phyloP scores from a whole-genome alignment of 2,113 vertebrate genomes.

The Cettia cetti region DNA sequence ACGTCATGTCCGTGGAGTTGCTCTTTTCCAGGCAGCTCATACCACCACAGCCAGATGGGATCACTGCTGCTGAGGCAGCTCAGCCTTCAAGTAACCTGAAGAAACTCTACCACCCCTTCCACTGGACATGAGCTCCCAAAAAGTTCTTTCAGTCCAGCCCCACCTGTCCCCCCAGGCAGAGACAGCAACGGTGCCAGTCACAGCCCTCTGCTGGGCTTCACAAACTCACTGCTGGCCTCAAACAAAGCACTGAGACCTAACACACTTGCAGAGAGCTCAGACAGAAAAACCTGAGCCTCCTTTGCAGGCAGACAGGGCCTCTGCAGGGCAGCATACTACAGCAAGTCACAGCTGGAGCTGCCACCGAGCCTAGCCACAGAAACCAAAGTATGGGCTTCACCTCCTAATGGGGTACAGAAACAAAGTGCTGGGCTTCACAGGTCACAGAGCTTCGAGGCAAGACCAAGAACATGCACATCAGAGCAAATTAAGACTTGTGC shows the following conservation, averaged over 20 bases:
- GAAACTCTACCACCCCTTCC: not conserved
- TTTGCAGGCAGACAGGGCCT: not conserved
- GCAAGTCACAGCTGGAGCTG: not conserved
- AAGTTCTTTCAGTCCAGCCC: not conserved
- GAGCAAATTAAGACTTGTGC: not conserved
- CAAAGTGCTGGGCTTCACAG: not conserved
- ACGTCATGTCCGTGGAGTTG: not conserved
- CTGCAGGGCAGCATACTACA: not conserved
- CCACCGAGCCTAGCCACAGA: not conserved
- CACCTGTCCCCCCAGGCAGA: not conserved
- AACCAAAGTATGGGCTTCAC: not conserved
- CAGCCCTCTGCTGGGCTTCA: not conserved
- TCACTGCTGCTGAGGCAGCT: not conserved
- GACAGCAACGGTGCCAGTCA: fast-evolving
- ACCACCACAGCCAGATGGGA: not conserved
- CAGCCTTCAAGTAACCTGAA: not conserved
- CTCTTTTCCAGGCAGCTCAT: not conserved
- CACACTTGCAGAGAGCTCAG: not conserved
- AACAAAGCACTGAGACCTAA: not conserved
- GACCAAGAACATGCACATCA: not conserved
- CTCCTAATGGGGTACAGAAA: not conserved
- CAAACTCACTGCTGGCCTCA: not conserved
- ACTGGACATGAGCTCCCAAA: not conserved
- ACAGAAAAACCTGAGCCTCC: not conserved
- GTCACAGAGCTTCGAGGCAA: not conserved